Evolutionary conservation across 2,797 vertebrate species (phyloP).

Genomic region (Allobates femoralis): DNA sequence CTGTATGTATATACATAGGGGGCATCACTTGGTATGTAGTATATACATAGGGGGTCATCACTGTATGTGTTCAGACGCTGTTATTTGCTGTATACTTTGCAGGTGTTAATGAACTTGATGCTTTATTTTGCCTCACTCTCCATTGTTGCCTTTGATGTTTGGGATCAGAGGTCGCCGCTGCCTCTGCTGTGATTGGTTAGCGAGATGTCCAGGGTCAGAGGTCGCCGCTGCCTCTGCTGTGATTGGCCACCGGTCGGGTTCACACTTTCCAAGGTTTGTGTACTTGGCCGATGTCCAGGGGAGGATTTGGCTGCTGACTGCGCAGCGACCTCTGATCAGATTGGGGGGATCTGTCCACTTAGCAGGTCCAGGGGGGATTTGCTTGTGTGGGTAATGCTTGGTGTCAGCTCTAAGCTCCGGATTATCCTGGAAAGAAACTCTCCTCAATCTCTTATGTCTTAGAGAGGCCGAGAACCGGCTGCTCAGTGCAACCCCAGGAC

Average conservation of each 20-base stretch:
- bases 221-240: too few species aligned
- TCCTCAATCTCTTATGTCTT: constrained; percentile 26
- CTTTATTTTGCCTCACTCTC: too few species aligned
- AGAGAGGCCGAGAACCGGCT: background rate
- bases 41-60: too few species aligned
- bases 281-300: background rate
- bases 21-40: too few species aligned
- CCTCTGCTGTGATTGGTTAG: too few species aligned
- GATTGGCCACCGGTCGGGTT: background rate
- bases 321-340: constrained; percentile 37
- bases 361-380: constrained; percentile 35
- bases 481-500: background rate
- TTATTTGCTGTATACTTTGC: too few species aligned
- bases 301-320: background rate
- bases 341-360: constrained; percentile 29
- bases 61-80: too few species aligned
- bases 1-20: too few species aligned
- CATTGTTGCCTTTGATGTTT: too few species aligned
- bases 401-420: constrained; percentile 50
- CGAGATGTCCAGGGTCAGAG: too few species aligned
- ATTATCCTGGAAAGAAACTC: constrained; percentile 34
- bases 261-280: constrained; percentile 31
- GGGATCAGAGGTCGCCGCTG: too few species aligned
- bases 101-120: too few species aligned
- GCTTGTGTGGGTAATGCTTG: constrained; percentile 14